Conservation (phyloP, 2,113 vertebrate species). For the Stictonetta naevosa region DNA sequence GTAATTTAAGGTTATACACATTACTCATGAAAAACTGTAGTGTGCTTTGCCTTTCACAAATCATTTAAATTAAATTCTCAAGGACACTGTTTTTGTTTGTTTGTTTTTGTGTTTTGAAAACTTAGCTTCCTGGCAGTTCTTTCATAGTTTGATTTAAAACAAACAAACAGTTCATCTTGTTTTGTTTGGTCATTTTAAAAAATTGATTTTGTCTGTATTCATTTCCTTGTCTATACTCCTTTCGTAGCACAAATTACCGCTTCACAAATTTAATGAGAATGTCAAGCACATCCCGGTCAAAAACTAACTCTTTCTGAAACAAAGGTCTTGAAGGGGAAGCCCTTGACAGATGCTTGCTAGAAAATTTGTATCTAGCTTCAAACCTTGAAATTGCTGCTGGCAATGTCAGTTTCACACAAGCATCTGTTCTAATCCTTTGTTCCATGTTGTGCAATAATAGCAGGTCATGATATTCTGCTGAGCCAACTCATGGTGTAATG, state of each 20-base stretch:
- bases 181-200: background rate
- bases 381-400: background rate
- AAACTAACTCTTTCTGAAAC: background rate
- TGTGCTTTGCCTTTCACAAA: background rate
- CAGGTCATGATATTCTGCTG: background rate
- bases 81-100: background rate
- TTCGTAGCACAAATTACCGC: background rate
- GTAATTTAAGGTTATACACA: conserved; percentile 1
- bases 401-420: background rate
- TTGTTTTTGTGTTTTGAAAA: background rate
- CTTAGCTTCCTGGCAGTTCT: background rate
- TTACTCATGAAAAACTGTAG: background rate
- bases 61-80: background rate
- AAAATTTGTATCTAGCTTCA: background rate
- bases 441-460: background rate
- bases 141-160: background rate
- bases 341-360: background rate
- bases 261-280: background rate
- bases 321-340: background rate
- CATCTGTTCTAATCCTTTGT: background rate
- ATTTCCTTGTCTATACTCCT: background rate
- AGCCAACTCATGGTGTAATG: background rate
- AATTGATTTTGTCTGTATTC: background rate
- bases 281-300: too few species aligned
- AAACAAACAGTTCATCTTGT: background rate